Evolutionary conservation across 2,888 invertebrate genomes (phyloP), one percentile per base, ranked within the genome.

Genomic region (Idaea biselata): DNA sequence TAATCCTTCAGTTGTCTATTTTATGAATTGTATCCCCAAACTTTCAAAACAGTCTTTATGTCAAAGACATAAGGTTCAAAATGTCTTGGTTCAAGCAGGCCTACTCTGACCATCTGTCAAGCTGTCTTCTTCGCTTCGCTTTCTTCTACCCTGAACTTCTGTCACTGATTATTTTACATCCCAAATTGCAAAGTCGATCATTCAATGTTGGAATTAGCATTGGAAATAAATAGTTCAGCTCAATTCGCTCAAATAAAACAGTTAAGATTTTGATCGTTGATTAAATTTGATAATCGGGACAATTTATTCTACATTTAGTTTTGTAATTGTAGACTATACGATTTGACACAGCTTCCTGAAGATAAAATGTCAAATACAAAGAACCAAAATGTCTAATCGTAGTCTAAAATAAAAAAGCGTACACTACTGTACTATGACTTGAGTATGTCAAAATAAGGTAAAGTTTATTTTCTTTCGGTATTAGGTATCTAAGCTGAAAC

Each of bases 31-130:
- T 67, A 68, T 44, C 44, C 8, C 6, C 44, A 44, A 44, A 14
- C 44, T 11, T 44, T 14, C 11, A 44, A 44, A 44, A 44, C 14
- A 44, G 64, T 64, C 63, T 68, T 72, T 62, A 16, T 16, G 3
- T 18, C 1, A 54, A 33, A n/a, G 16, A 6, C 61, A 68, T 68
- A 70, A 63, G 63, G 70, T 72, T 63, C 53, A 63, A 63, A 54
- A 63, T 56, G n/a, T 55, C 31, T 55, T 31, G 25, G 18, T 59
- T 55, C 58, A 17, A 17, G 56, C 63, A 67, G 66, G 63, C 67
- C 71, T 74, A 74, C 69, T 74, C 75, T 73, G 73, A 74, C 77
- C 66, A 79, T 78, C 76, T 72, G 78, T 80, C 78, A 78, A 68
- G 61, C 68, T 67, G 72, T 71, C 69, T 62, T 66, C 68, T 72